Evolutionary conservation across 1,140 invertebrate species (phyloP).

Genomic region (Dendroctonus ponderosae): DNA sequence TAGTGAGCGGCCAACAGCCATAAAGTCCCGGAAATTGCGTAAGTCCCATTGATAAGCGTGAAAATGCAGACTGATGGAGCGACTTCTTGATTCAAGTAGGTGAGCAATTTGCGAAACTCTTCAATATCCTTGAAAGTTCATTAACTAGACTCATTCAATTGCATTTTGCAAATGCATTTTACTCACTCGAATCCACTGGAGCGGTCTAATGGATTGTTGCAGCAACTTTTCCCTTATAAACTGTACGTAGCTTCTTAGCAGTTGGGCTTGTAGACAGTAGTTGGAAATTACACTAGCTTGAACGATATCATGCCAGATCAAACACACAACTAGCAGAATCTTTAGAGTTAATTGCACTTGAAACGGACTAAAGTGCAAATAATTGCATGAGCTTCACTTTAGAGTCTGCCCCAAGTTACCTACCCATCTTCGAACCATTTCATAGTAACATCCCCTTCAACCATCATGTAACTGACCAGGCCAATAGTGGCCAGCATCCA

Average conservation of each 20-base stretch:
- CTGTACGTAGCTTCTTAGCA: conserved; percentile 68
- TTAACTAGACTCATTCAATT: neutral
- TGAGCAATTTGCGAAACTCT: conserved; percentile 72
- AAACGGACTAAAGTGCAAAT: conserved; percentile 52
- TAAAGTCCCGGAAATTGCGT: conserved; percentile 64
- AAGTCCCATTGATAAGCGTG: conserved; percentile 70
- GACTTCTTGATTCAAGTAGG: conserved; percentile 71
- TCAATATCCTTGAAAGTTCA: conserved; percentile 52
- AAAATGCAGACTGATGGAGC: conserved; percentile 72
- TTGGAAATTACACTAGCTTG: conserved; percentile 75
- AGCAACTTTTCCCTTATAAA: conserved; percentile 68
- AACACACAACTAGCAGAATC: conserved; percentile 64
- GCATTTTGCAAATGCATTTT: neutral
- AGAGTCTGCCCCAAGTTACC: neutral
- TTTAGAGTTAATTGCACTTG: conserved; percentile 56
- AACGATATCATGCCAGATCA: conserved; percentile 73
- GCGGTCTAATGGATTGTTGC: conserved; percentile 65
- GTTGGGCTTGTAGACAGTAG: conserved; percentile 76
- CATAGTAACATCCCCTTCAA: conserved; percentile 61
- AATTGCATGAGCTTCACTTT: conserved; percentile 1
- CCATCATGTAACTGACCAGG: conserved; percentile 66
- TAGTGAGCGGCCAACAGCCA: conserved; percentile 60
- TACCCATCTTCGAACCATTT: conserved; percentile 56
- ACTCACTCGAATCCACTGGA: conserved; percentile 75
- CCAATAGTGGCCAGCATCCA: conserved; percentile 67